These are phyloP conservation scores for Acridotheres tristis DNA, from an alignment of 2,797 vertebrate species.

Conservation along the genomic window DNA sequence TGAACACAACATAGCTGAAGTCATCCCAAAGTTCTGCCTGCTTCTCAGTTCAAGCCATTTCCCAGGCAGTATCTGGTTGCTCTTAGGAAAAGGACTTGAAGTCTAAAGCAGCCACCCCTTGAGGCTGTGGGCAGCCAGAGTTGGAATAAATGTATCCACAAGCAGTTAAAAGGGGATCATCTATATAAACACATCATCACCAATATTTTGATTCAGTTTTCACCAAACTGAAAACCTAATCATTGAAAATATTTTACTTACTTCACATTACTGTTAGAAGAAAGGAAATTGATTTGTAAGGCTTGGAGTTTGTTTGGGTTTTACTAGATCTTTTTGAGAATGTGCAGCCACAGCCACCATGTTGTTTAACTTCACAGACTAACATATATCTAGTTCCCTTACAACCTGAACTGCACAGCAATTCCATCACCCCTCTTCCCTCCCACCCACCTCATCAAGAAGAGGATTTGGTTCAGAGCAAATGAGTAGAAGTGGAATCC, in stretches of 20 bases:
- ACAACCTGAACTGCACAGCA: not conserved
- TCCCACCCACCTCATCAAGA: not conserved
- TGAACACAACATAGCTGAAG: not conserved
- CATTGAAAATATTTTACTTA: not conserved
- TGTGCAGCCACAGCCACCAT: not conserved
- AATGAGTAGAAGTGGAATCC: not conserved
- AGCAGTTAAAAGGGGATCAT: not conserved
- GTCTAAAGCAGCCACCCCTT: not conserved
- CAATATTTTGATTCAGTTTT: not conserved
- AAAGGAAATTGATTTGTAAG: not conserved
- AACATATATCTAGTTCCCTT: not conserved
- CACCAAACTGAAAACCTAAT: not conserved
- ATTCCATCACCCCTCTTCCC: not conserved
- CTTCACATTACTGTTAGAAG: not conserved
- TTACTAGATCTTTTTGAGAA: not conserved
- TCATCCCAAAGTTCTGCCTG: not conserved
- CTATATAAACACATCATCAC: not conserved
- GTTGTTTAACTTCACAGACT: not conserved
- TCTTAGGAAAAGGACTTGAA: not conserved
- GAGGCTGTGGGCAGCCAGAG: not conserved
- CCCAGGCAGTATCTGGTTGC: not conserved
- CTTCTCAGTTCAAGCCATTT: not conserved
- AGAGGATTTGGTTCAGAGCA: not conserved
- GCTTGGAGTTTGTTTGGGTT: not conserved
- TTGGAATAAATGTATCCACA: not conserved